Evolutionary conservation across 64 coral and sea anemone genomes (phyloP).

Genomic region (Montipora foliosa): DNA sequence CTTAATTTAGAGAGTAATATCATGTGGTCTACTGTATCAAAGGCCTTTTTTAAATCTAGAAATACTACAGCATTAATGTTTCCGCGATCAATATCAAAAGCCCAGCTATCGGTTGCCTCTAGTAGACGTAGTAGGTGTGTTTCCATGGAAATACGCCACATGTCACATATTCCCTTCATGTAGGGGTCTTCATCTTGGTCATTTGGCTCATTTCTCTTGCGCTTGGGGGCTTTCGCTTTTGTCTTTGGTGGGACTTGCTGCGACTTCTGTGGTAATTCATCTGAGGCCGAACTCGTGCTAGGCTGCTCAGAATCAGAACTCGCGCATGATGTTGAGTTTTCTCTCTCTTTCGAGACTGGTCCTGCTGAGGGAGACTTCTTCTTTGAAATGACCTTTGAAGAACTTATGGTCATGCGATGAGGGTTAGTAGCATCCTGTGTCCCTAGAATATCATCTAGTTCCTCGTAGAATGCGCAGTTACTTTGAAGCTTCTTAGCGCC

Average conservation of each 20-base stretch:
- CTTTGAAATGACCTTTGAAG: conserved; percentile 40
- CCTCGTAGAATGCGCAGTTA: conserved; percentile 8
- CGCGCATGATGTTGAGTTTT: background rate
- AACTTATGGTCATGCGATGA: conserved; percentile 52
- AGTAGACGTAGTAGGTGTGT: no score
- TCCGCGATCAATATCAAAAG: no score
- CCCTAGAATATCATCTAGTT: conserved; percentile 54
- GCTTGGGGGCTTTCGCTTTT: conserved; percentile 2
- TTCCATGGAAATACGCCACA: conserved; percentile 8
- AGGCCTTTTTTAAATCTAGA: no score
- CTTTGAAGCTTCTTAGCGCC: conserved; percentile 31
- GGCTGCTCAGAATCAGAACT: background rate
- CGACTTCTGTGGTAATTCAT: background rate
- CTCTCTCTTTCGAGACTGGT: background rate
- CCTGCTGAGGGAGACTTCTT: conserved; percentile 18
- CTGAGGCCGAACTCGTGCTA: conserved; percentile 4
- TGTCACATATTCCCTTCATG: conserved; percentile 21
- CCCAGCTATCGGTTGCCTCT: no score
- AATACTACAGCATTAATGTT: no score
- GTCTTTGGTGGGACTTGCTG: background rate
- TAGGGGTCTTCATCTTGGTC: conserved; percentile 17
- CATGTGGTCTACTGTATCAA: no score
- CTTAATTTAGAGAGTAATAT: no score
- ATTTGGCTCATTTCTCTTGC: background rate
- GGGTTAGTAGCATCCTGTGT: conserved; percentile 42